These are phyloP conservation scores for Stercorarius parasiticus DNA, from an alignment of 2,113 vertebrate genomes.

Conservation along the genomic window DNA sequence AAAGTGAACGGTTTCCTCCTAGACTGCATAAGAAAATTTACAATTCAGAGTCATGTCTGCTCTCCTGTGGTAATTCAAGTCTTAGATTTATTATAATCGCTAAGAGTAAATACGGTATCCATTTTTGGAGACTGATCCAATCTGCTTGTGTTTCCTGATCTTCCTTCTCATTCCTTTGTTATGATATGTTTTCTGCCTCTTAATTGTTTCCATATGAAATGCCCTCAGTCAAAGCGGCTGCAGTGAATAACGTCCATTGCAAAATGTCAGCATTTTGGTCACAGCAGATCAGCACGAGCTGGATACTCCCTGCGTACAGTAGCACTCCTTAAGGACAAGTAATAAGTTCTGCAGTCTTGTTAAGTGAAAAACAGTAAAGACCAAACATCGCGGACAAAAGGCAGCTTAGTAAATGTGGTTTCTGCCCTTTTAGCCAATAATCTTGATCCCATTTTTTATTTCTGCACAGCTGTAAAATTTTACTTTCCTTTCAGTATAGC, in stretches of 20 bases:
- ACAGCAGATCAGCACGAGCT: neutral
- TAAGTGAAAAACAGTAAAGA: neutral
- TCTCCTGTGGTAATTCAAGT: neutral
- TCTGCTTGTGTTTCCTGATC: conserved; percentile 57
- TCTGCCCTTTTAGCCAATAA: neutral
- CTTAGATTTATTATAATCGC: neutral
- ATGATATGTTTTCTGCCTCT: conserved; percentile 53
- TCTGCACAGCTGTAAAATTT: neutral
- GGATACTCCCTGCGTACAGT: neutral
- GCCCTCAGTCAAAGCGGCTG: neutral
- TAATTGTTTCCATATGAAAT: conserved; percentile 51
- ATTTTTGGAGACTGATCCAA: conserved; percentile 45
- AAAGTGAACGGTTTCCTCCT: neutral
- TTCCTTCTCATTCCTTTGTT: conserved; percentile 59
- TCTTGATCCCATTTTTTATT: neutral
- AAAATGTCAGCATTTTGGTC: conserved; percentile 22
- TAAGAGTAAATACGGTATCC: conserved; percentile 33
- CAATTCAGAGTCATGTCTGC: neutral
- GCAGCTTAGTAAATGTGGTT: neutral
- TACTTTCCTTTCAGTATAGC: neutral
- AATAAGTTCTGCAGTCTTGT: neutral
- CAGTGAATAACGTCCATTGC: neutral
- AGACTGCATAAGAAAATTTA: neutral
- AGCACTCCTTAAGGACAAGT: neutral
- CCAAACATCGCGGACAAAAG: neutral